Base-by-base conservation (phyloP, 2,113 vertebrate species). In the Ivindomyrus marchei region DNA sequence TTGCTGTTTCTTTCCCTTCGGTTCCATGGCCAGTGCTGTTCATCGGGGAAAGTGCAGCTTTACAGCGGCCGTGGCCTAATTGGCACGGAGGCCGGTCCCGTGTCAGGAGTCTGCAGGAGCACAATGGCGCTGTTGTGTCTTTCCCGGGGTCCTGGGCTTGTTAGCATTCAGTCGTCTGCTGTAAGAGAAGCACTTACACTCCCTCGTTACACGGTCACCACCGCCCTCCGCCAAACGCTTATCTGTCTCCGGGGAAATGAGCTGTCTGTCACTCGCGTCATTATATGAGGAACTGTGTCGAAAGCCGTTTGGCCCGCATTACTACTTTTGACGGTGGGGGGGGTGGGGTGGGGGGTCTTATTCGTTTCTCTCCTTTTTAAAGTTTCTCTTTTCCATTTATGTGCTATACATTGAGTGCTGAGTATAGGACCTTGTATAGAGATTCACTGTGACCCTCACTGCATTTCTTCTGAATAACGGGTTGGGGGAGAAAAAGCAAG, bases 91-190 rank as follows among this genome's bases (percentile, higher is more conserved):
- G 62, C 50, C 77, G 46, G 84, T 88, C 47, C 89, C 77, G 88
- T 70, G 88, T 87, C 66, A 87, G 47, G 88, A 85, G 90, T 90
- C 87, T 11, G 77, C 88, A 15, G 19, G 50, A 90, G 88, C 56
- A 94, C 94, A 94, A 93, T 93, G 91, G 88, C 4, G 17, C 89
- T 89, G 92, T 93, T 94, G 93, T 94, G 80, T 92, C 62, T 27
- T 47, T 85, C 15, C 39, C 53, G 74, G 88, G 88, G 89, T 90
- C 90, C 49, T 2, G 45, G 90, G 90, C 92, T 93, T 90, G 92
- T 94, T 94, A 92, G 92, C 92, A 93, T 94, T 93, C 93, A 58
- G 85, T 77, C 56, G 74, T 87, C 88, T 49, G n/a, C 42, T 89
- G 88, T 62, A 49, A 85, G 88, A 89, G 89, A 85, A 89, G 88